Conservation (phyloP, 37 sponge, comb jelly and placozoan genomes). For the Ianthella basta region DNA sequence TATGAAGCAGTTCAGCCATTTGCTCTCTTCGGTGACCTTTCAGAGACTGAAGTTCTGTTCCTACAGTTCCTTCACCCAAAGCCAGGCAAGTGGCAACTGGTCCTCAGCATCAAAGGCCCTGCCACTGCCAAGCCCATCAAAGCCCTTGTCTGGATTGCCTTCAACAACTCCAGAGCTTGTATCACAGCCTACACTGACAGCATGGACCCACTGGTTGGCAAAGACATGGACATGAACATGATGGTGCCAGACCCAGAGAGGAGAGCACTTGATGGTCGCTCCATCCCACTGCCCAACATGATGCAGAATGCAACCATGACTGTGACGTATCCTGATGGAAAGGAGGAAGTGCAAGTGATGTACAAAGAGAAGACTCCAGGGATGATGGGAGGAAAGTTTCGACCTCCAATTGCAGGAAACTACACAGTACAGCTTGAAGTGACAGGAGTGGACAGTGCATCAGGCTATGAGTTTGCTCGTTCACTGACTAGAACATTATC, state of each 20-base stretch:
- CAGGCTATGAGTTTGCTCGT: slow-evolving; percentile 13
- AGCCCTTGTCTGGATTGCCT: slow-evolving; percentile 3
- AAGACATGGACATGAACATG: neutral
- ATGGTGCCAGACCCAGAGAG: too few relatives aligned
- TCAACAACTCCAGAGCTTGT: neutral
- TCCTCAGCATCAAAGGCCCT: slow-evolving; percentile 6
- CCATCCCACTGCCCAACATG: too few relatives aligned
- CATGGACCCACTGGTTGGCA: neutral
- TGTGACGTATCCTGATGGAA: neutral
- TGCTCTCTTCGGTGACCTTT: neutral
- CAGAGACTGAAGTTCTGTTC: neutral
- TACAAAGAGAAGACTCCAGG: neutral
- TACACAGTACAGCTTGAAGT: neutral
- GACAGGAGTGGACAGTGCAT: neutral
- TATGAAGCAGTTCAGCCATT: neutral
- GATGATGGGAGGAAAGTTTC: neutral
- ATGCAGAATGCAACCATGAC: neutral
- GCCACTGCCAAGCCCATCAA: slow-evolving; percentile 1
- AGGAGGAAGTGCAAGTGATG: neutral
- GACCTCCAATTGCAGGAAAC: slow-evolving; percentile 1
- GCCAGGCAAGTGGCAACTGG: slow-evolving; percentile 2
- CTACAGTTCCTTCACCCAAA: neutral
- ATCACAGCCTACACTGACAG: neutral
- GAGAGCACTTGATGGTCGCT: too few relatives aligned
- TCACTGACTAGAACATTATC: neutral